These are phyloP conservation scores for Tringa solitaria DNA, from an alignment of 2,113 vertebrate genomes.

Conservation along the genomic window DNA sequence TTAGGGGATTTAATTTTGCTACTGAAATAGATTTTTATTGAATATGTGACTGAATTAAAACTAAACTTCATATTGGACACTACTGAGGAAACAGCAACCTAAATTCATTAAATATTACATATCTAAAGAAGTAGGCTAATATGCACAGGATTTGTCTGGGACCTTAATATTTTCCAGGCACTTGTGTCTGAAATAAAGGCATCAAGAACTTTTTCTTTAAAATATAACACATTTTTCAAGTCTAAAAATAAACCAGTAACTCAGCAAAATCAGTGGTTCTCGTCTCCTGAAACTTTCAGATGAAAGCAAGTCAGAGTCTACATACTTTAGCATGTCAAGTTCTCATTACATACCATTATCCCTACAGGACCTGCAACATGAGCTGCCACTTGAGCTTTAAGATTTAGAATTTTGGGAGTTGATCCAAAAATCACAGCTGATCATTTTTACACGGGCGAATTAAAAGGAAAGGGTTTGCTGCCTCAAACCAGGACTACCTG, in stretches of 20 bases:
- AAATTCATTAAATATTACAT: background rate
- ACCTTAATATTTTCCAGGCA: background rate
- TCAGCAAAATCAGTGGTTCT: background rate
- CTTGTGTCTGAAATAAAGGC: background rate
- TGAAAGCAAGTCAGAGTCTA: background rate
- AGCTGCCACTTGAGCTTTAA: background rate
- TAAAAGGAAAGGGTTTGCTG: background rate
- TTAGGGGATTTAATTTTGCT: background rate
- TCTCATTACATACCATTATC: background rate
- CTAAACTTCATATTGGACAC: background rate
- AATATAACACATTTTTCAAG: background rate
- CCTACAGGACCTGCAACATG: background rate
- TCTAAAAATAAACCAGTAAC: background rate
- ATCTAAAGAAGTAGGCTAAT: background rate
- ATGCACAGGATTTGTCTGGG: background rate
- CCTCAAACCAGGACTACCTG: background rate
- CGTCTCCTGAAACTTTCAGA: background rate
- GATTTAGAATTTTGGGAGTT: background rate
- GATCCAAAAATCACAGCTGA: background rate
- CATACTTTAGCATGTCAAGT: background rate
- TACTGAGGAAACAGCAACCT: background rate
- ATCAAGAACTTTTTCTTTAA: background rate
- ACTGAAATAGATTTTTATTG: background rate
- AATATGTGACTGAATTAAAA: background rate
- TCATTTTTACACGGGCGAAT: background rate